A percentile compares a stretch with the other conserved stretches of the same genome.
These are phyloP conservation scores for Cyprinodon tularosa DNA, from an alignment of 2,113 vertebrate species.

Conservation along the genomic window DNA sequence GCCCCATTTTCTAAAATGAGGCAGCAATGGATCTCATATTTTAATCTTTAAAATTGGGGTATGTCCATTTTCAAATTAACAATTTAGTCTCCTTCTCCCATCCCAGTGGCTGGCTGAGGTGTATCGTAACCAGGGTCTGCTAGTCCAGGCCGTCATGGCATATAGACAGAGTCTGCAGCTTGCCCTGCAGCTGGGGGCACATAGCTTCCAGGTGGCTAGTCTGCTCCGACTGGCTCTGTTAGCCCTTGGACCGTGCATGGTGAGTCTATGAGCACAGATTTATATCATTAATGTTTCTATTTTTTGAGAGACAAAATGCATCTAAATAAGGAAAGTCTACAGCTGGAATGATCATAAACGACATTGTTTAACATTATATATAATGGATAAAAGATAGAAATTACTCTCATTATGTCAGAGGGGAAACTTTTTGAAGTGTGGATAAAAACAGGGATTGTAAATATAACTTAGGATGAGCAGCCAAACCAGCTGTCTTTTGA, in stretches of 20 bases:
- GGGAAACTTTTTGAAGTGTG: neutral
- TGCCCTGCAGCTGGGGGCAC: conserved; percentile 88
- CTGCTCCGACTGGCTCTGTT: conserved; percentile 89
- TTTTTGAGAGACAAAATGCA: neutral
- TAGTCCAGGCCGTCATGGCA: conserved; percentile 91
- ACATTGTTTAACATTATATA: neutral
- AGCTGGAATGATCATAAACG: neutral
- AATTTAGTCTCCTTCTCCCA: neutral
- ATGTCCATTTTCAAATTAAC: neutral
- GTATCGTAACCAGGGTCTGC: conserved; percentile 89
- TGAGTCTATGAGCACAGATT: conserved; percentile 67
- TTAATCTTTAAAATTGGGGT: neutral
- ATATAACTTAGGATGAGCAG: conserved; percentile 9
- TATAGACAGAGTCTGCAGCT: conserved; percentile 92
- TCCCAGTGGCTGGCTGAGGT: conserved; percentile 91
- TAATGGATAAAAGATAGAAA: neutral
- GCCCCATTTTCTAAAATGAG: neutral
- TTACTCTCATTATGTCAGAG: neutral
- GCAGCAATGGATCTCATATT: neutral
- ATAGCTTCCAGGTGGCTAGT: conserved; percentile 87
- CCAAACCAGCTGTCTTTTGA: neutral
- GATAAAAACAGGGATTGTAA: conserved; percentile 4
- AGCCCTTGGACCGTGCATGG: conserved; percentile 86
- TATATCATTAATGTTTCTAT: neutral
- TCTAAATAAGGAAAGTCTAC: neutral